phyloP scores from a whole-genome alignment of 1,140 invertebrate genomes.

The Drosophila chauvacae region DNA sequence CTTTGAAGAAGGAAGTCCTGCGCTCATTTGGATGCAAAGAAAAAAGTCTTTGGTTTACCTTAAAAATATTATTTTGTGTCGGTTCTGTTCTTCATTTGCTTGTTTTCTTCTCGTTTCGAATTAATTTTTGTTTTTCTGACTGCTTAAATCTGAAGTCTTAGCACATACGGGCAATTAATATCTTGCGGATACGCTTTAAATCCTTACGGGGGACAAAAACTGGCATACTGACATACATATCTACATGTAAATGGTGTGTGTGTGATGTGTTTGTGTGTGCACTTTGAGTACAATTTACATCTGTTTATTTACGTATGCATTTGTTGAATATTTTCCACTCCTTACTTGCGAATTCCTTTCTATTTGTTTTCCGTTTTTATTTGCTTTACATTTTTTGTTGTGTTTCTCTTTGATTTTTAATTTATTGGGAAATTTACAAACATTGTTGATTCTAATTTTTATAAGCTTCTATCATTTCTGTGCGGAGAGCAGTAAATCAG shows the following conservation, averaged over 20 bases:
- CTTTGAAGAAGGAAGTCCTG: slow-evolving; percentile 44
- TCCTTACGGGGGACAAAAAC: slow-evolving; percentile 46
- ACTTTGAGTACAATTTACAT: slow-evolving; percentile 49
- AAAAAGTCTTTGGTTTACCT: slow-evolving; percentile 84
- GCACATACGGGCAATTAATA: slow-evolving; percentile 72
- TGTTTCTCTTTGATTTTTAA: neutral
- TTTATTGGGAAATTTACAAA: slow-evolving; percentile 36
- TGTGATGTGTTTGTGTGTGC: slow-evolving; percentile 28
- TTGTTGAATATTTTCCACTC: slow-evolving; percentile 28
- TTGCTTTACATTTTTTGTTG: slow-evolving; percentile 3
- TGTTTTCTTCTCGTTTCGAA: neutral
- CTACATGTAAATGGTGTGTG: slow-evolving; percentile 33
- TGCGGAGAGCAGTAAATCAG: slow-evolving; percentile 35
- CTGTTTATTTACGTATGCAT: slow-evolving; percentile 58
- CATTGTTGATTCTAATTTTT: slow-evolving; percentile 21
- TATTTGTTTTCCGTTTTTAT: slow-evolving; percentile 20
- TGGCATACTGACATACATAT: slow-evolving; percentile 27
- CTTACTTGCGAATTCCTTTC: slow-evolving; percentile 5
- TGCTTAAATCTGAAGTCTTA: slow-evolving; percentile 62
- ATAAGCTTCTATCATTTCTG: neutral
- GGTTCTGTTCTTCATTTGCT: slow-evolving; percentile 20
- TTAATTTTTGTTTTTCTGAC: slow-evolving; percentile 11
- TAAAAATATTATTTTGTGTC: slow-evolving; percentile 70
- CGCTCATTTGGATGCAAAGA: slow-evolving; percentile 74
- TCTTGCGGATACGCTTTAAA: slow-evolving; percentile 64